These are phyloP conservation scores for Melanotaenia boesemani DNA, from an alignment of 2,797 vertebrate genomes.

Conservation along the genomic window DNA sequence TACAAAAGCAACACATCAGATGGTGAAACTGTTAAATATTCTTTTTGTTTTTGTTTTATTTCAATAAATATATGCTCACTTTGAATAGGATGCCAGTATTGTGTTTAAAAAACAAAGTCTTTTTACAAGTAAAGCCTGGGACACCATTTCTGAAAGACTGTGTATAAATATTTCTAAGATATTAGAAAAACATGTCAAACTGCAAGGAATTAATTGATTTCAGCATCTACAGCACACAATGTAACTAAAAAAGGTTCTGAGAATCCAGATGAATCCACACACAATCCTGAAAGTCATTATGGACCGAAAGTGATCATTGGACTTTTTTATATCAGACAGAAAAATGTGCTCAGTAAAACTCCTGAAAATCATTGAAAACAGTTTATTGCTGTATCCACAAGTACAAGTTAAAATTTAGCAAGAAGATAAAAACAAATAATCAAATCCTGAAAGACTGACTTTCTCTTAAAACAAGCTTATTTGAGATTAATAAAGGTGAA, in stretches of 20 bases:
- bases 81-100: neutral
- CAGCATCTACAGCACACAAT: neutral
- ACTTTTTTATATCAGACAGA: neutral
- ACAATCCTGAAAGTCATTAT: neutral
- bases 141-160: neutral
- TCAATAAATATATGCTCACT: neutral
- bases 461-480: neutral
- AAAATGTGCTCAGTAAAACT: neutral
- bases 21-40: neutral
- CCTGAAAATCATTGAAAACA: neutral
- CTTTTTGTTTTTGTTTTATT: neutral
- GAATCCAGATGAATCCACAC: neutral
- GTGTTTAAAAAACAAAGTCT: neutral
- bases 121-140: neutral
- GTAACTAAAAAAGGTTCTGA: neutral
- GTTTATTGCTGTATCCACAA: neutral
- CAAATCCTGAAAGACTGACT: neutral
- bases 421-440: neutral
- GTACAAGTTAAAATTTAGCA: neutral
- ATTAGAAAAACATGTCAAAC: neutral
- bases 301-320: neutral
- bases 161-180: neutral
- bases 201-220: neutral
- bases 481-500: neutral
- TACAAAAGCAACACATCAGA: neutral